Percentiles rank a stretch among this genome's conserved stretches.
Conservation (phyloP, 2,113 vertebrate species). For the Engraulis encrasicolus region DNA sequence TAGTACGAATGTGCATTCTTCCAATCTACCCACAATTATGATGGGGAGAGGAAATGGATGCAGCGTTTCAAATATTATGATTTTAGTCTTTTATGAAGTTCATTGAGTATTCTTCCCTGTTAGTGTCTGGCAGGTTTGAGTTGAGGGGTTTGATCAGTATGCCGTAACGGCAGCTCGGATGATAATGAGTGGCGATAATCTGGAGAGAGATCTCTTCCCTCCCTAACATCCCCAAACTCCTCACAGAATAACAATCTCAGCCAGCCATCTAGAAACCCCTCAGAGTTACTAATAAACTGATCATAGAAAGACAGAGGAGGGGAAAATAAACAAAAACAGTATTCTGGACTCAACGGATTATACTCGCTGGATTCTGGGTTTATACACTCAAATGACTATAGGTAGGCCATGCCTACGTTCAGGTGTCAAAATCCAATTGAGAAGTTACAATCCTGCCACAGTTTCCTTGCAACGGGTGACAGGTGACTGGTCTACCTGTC, state of each 20-base stretch:
- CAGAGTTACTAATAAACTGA: neutral
- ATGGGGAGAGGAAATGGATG: neutral
- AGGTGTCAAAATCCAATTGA: too few species aligned
- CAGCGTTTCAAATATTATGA: neutral
- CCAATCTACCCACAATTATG: neutral
- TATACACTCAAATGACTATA: too few species aligned
- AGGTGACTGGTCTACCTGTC: too few species aligned
- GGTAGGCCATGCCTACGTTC: too few species aligned
- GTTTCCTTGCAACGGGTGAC: too few species aligned
- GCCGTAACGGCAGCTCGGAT: neutral
- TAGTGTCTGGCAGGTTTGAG: neutral
- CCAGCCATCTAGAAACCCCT: too few species aligned
- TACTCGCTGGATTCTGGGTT: too few species aligned
- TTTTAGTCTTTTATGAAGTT: neutral
- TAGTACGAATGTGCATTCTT: too few species aligned
- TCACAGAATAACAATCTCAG: too few species aligned
- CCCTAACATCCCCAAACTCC: neutral
- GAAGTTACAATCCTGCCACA: too few species aligned
- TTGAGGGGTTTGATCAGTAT: neutral
- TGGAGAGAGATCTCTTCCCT: neutral
- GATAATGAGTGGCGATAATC: neutral
- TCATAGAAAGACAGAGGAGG: neutral
- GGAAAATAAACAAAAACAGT: neutral
- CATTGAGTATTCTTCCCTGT: neutral
- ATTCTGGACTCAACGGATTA: too few species aligned